Evolutionary conservation across 2,797 vertebrate species (phyloP), one percentile per base, ranked within the genome.

Genomic region (Acipenser ruthenus): DNA sequence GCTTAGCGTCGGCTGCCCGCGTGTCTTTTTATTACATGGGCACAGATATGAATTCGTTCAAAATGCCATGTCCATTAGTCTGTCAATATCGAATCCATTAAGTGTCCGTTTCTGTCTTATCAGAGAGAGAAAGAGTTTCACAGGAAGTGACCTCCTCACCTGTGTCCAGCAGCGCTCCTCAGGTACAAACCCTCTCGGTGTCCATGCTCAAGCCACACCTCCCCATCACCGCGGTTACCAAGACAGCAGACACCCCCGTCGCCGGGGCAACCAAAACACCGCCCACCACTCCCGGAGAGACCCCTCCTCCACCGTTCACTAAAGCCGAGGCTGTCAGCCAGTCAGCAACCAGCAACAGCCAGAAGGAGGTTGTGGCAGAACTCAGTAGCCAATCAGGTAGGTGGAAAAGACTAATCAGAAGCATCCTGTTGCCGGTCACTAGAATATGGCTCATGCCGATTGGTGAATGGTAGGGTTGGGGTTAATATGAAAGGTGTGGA

Each of bases 131-230:
- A 1, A 75, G 80, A 4, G 65, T 79, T 11, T 48, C 78, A 8
- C 77, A 72, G 1, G 91, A 91, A 61, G 77, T 80, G 60, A 71
- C 82, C 2, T 74, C 79, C 15, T 62, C 61, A 12, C 63, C 67
- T 0, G 5, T 0, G 6, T 67, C 75, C n/a, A 70, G 10, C 48
- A 77, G 82, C 13, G 62, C 79, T 52, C 80, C 79, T 6, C 90
- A 86, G 49, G 90, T 82, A 50, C 87, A 87, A 18, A 82, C 81
- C 1, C 76, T 82, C 18, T 84, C 83, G 8, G 70, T 86, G 6
- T 64, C 82, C 23, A 83, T 90, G 76, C 81, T 88, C 68, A 91
- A 88, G 86, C 92, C 93, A 10, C 94, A 97, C 77, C 89, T 95
- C 71, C 94, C 96, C 0, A 93, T 92, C 72, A 89, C 86, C 0